Base-by-base conservation (phyloP, 2,797 vertebrate species). In the Danio kyathit region DNA sequence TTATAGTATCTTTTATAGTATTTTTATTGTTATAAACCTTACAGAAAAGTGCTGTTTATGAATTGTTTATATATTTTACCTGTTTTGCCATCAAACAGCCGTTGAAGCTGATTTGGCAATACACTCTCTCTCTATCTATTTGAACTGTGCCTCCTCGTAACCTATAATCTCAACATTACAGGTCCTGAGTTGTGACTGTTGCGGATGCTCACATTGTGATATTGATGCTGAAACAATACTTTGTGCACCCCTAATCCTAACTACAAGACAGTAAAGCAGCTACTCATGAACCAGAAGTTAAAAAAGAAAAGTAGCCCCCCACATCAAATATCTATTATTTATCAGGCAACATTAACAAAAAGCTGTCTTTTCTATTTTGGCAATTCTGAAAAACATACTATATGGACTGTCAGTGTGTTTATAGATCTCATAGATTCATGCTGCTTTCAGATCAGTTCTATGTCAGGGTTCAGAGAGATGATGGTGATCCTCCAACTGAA, bases 321-420 rank as follows among this genome's bases (percentile, higher is more conserved):
- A 59, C 17, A 14, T 59, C 12, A 4, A 21, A 5, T 12, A n/a
- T 60, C 19, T 46, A 74, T 59, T 59, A 74, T 59, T 59, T 21
- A 74, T 46, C 19, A 46, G 54, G 19, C 54, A 11, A 74, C 59
- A 74, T 48, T 73, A 13, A 72, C n/a, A 29, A 73, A 73, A 14
- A 41, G 17, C 71, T 13, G 6, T 41, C 54, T 74, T 41, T 57
- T 57, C 13, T 73, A 73, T 44, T 46, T 21, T 8, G 46, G 17
- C 12, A 59, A 46, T 19, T 29, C 54, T 11, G 19, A 44, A 54
- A 60, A 40, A 52, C 51, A 43, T 46, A 41, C 43, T 17, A 11
- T 21, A 46, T 8, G 46, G 57, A 14, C 29, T 74, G 46, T n/a
- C 9, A 8, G 21, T 49, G 29, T 74, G 19, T 48, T 61, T 74